Percentiles rank a stretch among this genome's conserved stretches.
Evolutionary conservation across 2,888 invertebrate genomes (phyloP).

Genomic region (Ochlodes sylvanus): DNA sequence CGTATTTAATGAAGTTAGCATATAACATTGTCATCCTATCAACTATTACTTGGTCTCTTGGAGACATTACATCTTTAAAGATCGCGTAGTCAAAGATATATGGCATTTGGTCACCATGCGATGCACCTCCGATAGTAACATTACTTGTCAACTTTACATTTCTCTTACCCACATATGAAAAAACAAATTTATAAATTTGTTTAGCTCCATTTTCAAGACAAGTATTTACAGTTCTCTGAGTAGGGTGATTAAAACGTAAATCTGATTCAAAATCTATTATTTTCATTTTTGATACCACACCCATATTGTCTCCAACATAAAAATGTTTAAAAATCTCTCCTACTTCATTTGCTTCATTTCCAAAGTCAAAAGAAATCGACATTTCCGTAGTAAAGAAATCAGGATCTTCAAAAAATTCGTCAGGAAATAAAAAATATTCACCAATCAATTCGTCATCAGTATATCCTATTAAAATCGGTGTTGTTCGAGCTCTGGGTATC

Average conservation of each 20-base stretch:
- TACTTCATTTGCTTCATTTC: slow-evolving; percentile 42
- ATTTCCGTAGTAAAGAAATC: slow-evolving; percentile 28
- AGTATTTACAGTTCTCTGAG: slow-evolving; percentile 52
- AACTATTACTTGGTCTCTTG: slow-evolving; percentile 54
- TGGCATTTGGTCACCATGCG: slow-evolving; percentile 57
- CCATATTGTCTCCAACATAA: slow-evolving; percentile 53
- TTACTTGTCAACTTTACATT: slow-evolving; percentile 47
- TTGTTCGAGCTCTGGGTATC: slow-evolving; percentile 46
- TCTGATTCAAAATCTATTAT: slow-evolving; percentile 59
- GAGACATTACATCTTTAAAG: slow-evolving; percentile 38
- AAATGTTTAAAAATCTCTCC: slow-evolving; percentile 49
- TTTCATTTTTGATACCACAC: slow-evolving; percentile 42
- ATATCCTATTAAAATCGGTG: slow-evolving; percentile 54
- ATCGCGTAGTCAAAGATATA: slow-evolving; percentile 56
- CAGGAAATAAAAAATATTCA: slow-evolving; percentile 46
- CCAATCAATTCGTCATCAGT: slow-evolving; percentile 57
- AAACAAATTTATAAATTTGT: slow-evolving; percentile 58
- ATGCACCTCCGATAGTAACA: slow-evolving; percentile 48
- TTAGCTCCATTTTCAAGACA: slow-evolving; percentile 44
- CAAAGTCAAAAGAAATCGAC: slow-evolving; percentile 48
- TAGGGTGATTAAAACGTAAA: slow-evolving; percentile 55
- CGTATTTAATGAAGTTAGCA: slow-evolving; percentile 65
- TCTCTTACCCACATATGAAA: slow-evolving; percentile 55
- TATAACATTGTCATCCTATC: slow-evolving; percentile 65
- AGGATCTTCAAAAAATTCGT: slow-evolving; percentile 11